A percentile compares a stretch with the other conserved stretches of the same genome.
These are phyloP conservation scores for Oreonectes daqikongensis DNA, from an alignment of 2,797 vertebrate species.

Conservation along the genomic window DNA sequence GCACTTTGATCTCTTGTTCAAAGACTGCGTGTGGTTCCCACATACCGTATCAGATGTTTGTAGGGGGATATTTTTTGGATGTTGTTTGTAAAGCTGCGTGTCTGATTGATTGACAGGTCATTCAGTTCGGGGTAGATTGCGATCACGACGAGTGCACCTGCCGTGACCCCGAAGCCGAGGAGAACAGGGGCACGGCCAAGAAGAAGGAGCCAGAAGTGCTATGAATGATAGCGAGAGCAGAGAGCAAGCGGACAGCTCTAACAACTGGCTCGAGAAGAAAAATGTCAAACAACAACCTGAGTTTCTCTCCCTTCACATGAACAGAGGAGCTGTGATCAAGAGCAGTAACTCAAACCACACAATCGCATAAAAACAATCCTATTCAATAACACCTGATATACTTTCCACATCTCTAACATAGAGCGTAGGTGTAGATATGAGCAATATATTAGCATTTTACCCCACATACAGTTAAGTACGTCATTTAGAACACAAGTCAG, in stretches of 20 bases:
- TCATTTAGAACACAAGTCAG: slow-evolving; percentile 53
- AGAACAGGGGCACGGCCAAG: slow-evolving; percentile 84
- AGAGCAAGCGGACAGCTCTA: slow-evolving; percentile 52
- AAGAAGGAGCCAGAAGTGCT: slow-evolving; percentile 47
- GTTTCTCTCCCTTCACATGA: slow-evolving; percentile 4
- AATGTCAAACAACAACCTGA: slow-evolving; percentile 26
- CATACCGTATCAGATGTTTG: slow-evolving; percentile 39
- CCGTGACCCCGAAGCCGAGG: slow-evolving; percentile 90
- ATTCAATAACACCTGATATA: slow-evolving; percentile 69
- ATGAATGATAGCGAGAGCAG: slow-evolving; percentile 55
- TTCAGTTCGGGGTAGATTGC: slow-evolving; percentile 93
- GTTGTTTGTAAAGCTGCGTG: not conserved
- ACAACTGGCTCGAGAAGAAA: slow-evolving; percentile 40
- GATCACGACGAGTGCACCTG: slow-evolving; percentile 93
- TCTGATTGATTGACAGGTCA: slow-evolving; percentile 79
- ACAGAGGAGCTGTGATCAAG: slow-evolving; percentile 20
- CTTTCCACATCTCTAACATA: slow-evolving; percentile 70
- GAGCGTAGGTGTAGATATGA: slow-evolving; percentile 65
- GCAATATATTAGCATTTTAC: slow-evolving; percentile 63
- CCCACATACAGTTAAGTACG: too few relatives aligned
- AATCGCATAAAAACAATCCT: slow-evolving; percentile 39
- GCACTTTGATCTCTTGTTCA: slow-evolving; percentile 48
- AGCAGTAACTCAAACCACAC: slow-evolving; percentile 44
- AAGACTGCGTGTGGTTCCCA: slow-evolving; percentile 31
- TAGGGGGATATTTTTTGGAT: not conserved